Base-by-base conservation (phyloP, 1,140 invertebrate species). In the Lepeophtheirus salmonis region DNA sequence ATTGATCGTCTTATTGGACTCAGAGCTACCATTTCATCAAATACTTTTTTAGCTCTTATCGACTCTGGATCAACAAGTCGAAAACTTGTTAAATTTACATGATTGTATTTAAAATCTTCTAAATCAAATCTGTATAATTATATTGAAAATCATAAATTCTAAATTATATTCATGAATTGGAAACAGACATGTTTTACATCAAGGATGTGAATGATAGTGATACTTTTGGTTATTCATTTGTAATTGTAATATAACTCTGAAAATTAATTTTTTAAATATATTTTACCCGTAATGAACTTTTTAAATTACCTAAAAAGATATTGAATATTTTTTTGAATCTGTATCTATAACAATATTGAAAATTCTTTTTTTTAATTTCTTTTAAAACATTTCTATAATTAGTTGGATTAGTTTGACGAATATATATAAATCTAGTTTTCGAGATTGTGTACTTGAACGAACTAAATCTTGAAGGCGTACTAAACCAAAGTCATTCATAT, bases 51-150 rank as follows among this genome's bases (percentile, higher is more conserved):
- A 21, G 89, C 84, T 66, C 80, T 79, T 48, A 79, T 75, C 56
- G 84, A 80, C 21, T 82, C 82, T 0, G 83, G 76, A 70, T 90
- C 86, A 2, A 90, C 84, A 59, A 92, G 72, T 56, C 88, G 76
- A 73, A 86, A 92, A 3, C 86, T 84, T 48, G 87, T 91, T 74
- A 92, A 90, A 70, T 92, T 92, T 13, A 91, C 88, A 60, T 82
- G 82, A 72, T 91, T 91, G 74, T 91, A 90, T 68, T 86, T 87
- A 72, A 92, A 91, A 69, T 92, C 87, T 72, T 91, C 87, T 60
- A 92, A 71, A 71, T 91, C 86, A 67, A 89, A 89, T 13, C 84
- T 81, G 71, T 89, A 86, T 12, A 62, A 63, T n/a, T n/a, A 14
- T n/a, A 54, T 41, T 21, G 49, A 20, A 41, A 63, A 18, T 50